These are phyloP conservation scores for Drosophila fungiperda DNA, from an alignment of 2,888 invertebrate species.

Conservation along the genomic window DNA sequence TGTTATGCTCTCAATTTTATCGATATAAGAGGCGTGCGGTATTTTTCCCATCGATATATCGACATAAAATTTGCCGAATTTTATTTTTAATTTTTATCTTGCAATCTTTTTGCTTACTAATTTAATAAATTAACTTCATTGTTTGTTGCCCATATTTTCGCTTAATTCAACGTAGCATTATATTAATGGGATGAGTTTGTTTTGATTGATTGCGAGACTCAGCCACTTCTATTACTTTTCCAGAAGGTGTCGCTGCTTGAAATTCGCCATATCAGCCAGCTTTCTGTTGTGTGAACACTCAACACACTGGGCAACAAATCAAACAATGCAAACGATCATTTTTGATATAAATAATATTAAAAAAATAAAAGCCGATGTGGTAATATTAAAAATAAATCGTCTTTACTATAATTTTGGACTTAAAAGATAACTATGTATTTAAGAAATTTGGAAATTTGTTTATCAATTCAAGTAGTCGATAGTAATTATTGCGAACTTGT, in stretches of 20 bases:
- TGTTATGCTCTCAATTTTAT: constrained; percentile 22
- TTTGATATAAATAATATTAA: background rate
- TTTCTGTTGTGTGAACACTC: constrained; percentile 7
- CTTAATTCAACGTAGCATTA: background rate
- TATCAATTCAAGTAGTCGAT: background rate
- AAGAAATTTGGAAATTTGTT: constrained; percentile 5
- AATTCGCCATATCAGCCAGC: background rate
- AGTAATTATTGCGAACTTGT: background rate
- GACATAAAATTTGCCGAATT: constrained; percentile 7
- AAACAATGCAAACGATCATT: constrained; percentile 1
- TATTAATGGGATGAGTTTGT: background rate
- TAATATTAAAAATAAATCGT: background rate
- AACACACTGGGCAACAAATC: constrained; percentile 26
- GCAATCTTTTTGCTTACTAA: background rate
- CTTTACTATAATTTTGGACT: constrained; percentile 20
- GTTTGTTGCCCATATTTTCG: background rate
- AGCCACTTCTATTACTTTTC: background rate
- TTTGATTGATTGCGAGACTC: background rate
- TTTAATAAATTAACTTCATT: constrained; percentile 4
- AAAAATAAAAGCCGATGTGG: background rate
- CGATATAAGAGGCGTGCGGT: constrained; percentile 1
- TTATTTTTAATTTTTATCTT: constrained; percentile 12
- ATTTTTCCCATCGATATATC: constrained; percentile 8
- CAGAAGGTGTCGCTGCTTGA: constrained; percentile 13
- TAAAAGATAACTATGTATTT: constrained; percentile 12